Base-by-base conservation (phyloP, 2,888 invertebrate species). In the Tiphia femorata region DNA sequence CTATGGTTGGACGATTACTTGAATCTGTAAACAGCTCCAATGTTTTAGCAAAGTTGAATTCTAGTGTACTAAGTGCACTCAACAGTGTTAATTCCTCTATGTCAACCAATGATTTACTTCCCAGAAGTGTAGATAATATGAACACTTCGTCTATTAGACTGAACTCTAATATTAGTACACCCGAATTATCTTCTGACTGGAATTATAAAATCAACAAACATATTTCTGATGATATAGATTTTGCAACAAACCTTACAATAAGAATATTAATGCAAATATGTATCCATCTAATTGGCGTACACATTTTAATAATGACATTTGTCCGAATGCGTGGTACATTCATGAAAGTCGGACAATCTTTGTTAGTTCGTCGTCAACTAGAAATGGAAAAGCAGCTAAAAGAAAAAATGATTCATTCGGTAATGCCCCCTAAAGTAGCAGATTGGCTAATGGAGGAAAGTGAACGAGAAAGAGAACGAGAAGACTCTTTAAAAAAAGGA, bases 341-440 rank as follows among this genome's bases (percentile, higher is more conserved):
- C 84, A 95, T 97, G 92, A 96, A 97, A 86, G 96, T 79, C 46
- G 97, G 97, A 1, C 96, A 97, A 82, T 96, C 96, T 73, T 85
- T 97, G 58, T 85, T 97, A 56, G 96, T 97, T 3, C 87, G 96
- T 23, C 88, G 93, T 47, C 96, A 97, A 80, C 85, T 98, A 55
- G 95, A 96, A 84, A 90, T 94, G 87, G 98, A 98, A 81, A 96
- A 96, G 75, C 93, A 94, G 78, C 86, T 97, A 38, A 97, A 97
- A 82, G 96, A 97, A 82, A 95, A 96, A 82, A 97, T 98, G 97
- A 97, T 96, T 72, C 94, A 94, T 81, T 97, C 97, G 19, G 94
- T 98, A 55, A 98, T 98, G 98, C 98, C 98, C 6, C 96, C 95
- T 0, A 93, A 92, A 78, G 93, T 97, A 1, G 96, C 96, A 2